Evolutionary conservation across 2,113 vertebrate species (phyloP).

Genomic region (Bombycilla garrulus): DNA sequence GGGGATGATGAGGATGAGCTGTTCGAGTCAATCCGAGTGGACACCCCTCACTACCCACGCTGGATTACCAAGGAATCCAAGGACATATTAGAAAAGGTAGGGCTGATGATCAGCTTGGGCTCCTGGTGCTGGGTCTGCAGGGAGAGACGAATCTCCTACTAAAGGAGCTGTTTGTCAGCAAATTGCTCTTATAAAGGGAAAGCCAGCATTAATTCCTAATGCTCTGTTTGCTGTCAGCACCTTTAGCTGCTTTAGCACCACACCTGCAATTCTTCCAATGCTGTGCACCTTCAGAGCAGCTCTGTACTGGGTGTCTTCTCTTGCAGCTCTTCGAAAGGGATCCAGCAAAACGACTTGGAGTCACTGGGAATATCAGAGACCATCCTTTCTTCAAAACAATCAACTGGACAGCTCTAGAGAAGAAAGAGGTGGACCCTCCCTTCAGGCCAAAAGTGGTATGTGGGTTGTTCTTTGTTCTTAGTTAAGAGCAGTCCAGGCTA

Average conservation of each 20-base stretch:
- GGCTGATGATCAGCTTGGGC: fast-evolving
- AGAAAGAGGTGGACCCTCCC: conserved; percentile 85
- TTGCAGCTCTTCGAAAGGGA: conserved; percentile 93
- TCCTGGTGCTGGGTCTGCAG: fast-evolving
- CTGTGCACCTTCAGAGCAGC: neutral
- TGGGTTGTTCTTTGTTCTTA: neutral
- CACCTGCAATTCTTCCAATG: neutral
- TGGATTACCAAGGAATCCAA: conserved; percentile 96
- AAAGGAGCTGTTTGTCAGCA: neutral
- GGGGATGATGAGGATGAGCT: conserved; percentile 97
- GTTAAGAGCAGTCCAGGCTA: too few relatives aligned
- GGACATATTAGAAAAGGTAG: conserved; percentile 91
- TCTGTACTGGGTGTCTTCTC: neutral
- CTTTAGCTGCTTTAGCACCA: neutral
- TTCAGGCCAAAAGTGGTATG: conserved; percentile 98
- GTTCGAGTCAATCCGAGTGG: conserved; percentile 96
- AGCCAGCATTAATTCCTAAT: neutral
- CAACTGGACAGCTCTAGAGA: conserved; percentile 88
- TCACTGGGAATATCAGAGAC: conserved; percentile 85
- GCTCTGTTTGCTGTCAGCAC: neutral
- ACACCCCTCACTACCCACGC: conserved; percentile 93
- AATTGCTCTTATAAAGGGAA: neutral
- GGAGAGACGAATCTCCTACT: neutral
- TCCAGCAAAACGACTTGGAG: conserved; percentile 83
- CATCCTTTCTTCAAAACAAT: conserved; percentile 94